Percentiles rank a stretch among this genome's conserved stretches.
phyloP scores from a whole-genome alignment of 2,888 invertebrate species.

The Trichogramma evanescens region DNA sequence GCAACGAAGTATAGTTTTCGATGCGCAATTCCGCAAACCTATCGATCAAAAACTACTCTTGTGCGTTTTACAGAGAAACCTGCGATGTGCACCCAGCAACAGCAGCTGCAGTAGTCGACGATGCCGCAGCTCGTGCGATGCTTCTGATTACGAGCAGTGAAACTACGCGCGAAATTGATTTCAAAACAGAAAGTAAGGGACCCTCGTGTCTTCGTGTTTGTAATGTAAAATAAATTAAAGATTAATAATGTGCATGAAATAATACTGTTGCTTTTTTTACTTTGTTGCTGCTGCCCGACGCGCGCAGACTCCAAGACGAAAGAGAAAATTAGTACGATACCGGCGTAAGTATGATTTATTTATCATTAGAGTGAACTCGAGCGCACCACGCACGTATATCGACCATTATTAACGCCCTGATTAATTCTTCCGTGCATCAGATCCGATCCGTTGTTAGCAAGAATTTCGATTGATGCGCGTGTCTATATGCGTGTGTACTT shows the following conservation, averaged over 20 bases:
- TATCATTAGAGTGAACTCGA: not conserved
- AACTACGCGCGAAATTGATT: conserved; percentile 6
- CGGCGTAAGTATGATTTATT: conserved; percentile 8
- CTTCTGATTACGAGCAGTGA: not conserved
- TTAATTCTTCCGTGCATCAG: not conserved
- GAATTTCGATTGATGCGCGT: not conserved
- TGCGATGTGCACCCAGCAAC: no score
- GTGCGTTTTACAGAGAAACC: no score
- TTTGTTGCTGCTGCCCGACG: not conserved
- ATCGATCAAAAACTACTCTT: no score
- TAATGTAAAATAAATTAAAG: conserved; percentile 7
- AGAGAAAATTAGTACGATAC: conserved; percentile 5
- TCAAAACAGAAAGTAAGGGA: conserved; percentile 16
- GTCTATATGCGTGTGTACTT: no score
- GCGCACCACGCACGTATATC: not conserved
- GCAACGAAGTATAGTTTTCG: no score
- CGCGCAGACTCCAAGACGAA: not conserved
- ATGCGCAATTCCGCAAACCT: no score
- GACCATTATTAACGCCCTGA: conserved; percentile 1
- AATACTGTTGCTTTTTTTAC: not conserved
- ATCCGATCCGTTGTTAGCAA: not conserved
- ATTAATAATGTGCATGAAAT: conserved; percentile 1
- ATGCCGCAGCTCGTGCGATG: no score
- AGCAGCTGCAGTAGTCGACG: no score
- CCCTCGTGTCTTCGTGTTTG: not conserved